These are phyloP conservation scores for Aquatica leii DNA, from an alignment of 2,888 invertebrate genomes.

Conservation along the genomic window DNA sequence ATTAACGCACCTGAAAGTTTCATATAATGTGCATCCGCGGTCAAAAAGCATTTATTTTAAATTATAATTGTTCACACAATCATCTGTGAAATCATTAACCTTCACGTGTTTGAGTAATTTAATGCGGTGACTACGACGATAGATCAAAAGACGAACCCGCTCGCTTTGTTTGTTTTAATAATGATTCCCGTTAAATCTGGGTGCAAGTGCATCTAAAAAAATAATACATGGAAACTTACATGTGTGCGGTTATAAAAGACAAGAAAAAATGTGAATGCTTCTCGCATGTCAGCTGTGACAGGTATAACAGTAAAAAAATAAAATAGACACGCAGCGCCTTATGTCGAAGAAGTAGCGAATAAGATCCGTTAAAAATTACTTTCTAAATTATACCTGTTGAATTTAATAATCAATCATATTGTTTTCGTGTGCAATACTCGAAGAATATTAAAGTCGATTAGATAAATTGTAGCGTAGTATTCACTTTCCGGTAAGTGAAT, in stretches of 20 bases:
- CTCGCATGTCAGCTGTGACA: background rate
- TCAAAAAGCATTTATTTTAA: too few species aligned
- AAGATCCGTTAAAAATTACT: background rate
- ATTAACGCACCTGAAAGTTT: too few species aligned
- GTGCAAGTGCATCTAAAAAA: too few species aligned
- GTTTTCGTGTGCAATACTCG: conserved; percentile 19
- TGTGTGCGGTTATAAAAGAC: too few species aligned
- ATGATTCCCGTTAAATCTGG: conserved; percentile 20
- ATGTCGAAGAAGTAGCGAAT: background rate
- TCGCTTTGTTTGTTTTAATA: conserved; percentile 15
- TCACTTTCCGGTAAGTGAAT: conserved; percentile 36
- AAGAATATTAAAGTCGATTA: conserved; percentile 15
- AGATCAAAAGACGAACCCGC: conserved; percentile 15
- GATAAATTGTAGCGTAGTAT: conserved; percentile 26
- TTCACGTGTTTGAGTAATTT: too few species aligned
- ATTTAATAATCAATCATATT: conserved; percentile 16
- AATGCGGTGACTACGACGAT: conserved; percentile 16
- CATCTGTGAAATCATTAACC: too few species aligned
- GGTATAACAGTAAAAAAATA: background rate
- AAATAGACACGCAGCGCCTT: background rate
- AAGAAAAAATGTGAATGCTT: background rate
- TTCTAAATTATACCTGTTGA: background rate
- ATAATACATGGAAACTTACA: too few species aligned
- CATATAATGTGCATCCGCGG: too few species aligned
- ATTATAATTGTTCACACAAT: too few species aligned